phyloP scores from a whole-genome alignment of 1,140 invertebrate genomes.

The Caenorhabditis briggsae region DNA sequence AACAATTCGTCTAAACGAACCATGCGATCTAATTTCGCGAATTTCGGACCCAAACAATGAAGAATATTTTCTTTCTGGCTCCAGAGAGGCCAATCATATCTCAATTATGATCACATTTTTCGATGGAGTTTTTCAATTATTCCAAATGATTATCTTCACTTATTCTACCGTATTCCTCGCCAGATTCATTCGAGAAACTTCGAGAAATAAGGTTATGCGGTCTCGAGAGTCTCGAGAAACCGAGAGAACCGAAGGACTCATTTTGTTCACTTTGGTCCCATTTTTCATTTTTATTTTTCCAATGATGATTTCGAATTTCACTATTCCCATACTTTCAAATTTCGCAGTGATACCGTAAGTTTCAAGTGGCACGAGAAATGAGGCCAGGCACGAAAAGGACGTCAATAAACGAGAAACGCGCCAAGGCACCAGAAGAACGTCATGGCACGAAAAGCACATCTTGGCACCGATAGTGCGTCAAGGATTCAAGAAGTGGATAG shows the following conservation, averaged over 20 bases:
- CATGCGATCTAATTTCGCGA: too few species aligned
- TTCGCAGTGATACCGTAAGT: not conserved
- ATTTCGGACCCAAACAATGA: not conserved
- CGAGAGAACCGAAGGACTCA: not conserved
- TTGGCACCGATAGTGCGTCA: too few species aligned
- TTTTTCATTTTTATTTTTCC: not conserved
- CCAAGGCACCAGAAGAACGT: too few species aligned
- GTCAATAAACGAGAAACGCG: too few species aligned
- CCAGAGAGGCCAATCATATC: not conserved
- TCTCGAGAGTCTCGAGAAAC: not conserved
- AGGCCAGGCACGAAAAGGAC: too few species aligned
- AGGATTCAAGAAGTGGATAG: too few species aligned
- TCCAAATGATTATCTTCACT: not conserved
- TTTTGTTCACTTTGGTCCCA: not conserved
- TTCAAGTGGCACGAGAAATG: not conserved
- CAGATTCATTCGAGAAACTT: not conserved
- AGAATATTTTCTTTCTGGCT: not conserved
- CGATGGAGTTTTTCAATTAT: not conserved
- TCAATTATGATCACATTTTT: not conserved
- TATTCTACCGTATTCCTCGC: not conserved
- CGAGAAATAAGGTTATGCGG: not conserved
- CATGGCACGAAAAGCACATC: too few species aligned
- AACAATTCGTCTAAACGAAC: too few species aligned
- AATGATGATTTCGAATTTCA: not conserved
- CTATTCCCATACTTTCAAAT: not conserved